Base-by-base conservation (phyloP, 2,797 vertebrate genomes). In the Etheostoma perlongum region DNA sequence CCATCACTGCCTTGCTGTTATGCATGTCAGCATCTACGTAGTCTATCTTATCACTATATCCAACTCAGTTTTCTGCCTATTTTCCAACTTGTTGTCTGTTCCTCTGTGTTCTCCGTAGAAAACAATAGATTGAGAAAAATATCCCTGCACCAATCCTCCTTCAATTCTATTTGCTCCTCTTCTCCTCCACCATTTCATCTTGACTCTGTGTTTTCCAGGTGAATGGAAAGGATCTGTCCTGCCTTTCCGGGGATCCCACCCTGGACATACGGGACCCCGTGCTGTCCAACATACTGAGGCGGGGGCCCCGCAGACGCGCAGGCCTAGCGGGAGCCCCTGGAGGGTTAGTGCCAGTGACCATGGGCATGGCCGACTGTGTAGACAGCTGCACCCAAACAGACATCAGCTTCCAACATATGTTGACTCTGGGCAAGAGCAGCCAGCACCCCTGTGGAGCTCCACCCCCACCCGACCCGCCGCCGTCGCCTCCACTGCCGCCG, bases 391-490 rank as follows among this genome's bases (percentile, higher is more conserved):
- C 97, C 62, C 96, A 97, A 88, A 97, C 96, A 1, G 96, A 97
- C 93, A 96, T 97, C 93, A 97, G 96, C 93, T 97, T 97, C 92
- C 96, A 97, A 88, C 96, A 97, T 89, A 96, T 97, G 93, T 85
- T 96, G 92, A 96, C 95, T 23, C 88, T 96, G 90, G 95, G 96
- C 85, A 95, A 95, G 89, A 91, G 93, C 74, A 85, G 84, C 73
- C 94, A 95, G 33, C 95, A 96, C 72, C 94, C 92, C 77, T 95
- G 95, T 0, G 95, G 95, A 65, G 95, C 90, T 76, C 94, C 90
- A 1, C 90, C 93, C 48, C 92, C 92, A 16, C 91, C 93, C 4
- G 58, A 91, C 65, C 91, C 91, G 1, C 92, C 92, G 1, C 94
- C 94, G 0, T 93, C 92, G 47, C 91, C 87, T 21, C 92, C 93